These are phyloP conservation scores for Notoglanidium macrostoma DNA, from an alignment of 2,797 vertebrate species.

Conservation along the genomic window DNA sequence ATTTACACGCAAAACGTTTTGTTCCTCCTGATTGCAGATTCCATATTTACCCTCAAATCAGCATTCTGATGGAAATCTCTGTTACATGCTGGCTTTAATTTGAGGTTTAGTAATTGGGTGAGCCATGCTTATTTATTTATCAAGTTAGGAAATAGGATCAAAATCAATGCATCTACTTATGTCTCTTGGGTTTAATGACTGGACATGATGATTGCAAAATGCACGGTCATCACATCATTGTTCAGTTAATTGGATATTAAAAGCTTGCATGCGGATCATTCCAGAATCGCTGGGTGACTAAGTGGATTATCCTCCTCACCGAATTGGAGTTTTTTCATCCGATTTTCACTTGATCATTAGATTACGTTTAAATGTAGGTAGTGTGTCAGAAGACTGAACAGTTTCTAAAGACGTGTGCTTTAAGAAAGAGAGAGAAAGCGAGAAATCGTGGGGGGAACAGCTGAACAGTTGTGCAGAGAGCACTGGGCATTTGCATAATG, in stretches of 20 bases:
- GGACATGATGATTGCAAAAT: not conserved
- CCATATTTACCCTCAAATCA: not conserved
- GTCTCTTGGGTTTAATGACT: not conserved
- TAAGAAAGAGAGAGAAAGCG: not conserved
- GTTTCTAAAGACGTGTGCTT: not conserved
- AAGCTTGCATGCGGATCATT: not conserved
- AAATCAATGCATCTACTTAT: not conserved
- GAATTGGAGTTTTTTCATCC: not conserved
- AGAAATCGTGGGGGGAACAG: not conserved
- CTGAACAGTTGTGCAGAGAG: not conserved
- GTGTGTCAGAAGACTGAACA: not conserved
- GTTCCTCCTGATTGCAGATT: not conserved
- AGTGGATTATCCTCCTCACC: not conserved
- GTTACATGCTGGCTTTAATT: not conserved
- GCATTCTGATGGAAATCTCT: not conserved
- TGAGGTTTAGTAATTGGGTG: not conserved
- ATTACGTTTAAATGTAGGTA: not conserved
- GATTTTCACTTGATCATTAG: not conserved
- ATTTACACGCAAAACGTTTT: not conserved
- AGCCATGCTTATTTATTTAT: not conserved
- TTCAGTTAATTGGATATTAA: not conserved
- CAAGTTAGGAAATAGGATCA: not conserved
- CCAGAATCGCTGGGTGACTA: not conserved
- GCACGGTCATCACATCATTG: not conserved
- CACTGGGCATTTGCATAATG: conserved; percentile 51